Evolutionary conservation across 2,888 invertebrate genomes (phyloP), one percentile per base, ranked within the genome.

Genomic region (Spatulosminthurus flaviceps): DNA sequence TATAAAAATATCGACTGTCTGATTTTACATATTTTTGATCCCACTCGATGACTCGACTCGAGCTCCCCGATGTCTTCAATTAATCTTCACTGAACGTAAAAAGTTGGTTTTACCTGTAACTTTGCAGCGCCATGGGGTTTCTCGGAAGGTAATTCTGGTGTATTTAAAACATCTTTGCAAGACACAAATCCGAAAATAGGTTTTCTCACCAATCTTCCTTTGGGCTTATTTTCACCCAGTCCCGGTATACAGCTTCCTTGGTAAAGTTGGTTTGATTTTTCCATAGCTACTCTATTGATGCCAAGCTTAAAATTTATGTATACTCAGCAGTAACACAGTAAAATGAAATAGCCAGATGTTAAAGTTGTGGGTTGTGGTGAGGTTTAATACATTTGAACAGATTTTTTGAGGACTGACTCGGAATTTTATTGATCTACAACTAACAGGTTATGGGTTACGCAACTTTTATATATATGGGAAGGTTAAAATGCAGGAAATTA

Each of bases 121-220:
- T 7, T 9, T 41, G 41, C 9, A 41, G 7, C 41, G 13, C n/a
- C n/a, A 19, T n/a, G 61, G 11, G 61, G 19, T 19, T 61, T 74
- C 21, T 85, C 86, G 0, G 86, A 86, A 0, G 86, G 86, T 77
- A 86, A 76, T 41, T 82, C 82, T 7, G 86, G 84, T 9, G 85
- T 83, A 77, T 86, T 86, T 72, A 81, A 80, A 9, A 81, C 82
- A 79, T 84, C 86, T 26, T 86, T 86, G 74, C 86, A 86, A 0
- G 86, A 86, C 7, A 86, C 86, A 72, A 86, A 86, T n/a, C 86
- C 86, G 81, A 87, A 87, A 78, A 86, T 86, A 29, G 86, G 86
- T 51, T 85, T 86, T 26, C 86, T 86, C 43, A 86, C 76, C 21
- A 83, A 82, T 22, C 86, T 77, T 0, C 86, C 82, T 72, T 83